Conservation (phyloP, 2,888 invertebrate genomes). For the Nowickia ferox region DNA sequence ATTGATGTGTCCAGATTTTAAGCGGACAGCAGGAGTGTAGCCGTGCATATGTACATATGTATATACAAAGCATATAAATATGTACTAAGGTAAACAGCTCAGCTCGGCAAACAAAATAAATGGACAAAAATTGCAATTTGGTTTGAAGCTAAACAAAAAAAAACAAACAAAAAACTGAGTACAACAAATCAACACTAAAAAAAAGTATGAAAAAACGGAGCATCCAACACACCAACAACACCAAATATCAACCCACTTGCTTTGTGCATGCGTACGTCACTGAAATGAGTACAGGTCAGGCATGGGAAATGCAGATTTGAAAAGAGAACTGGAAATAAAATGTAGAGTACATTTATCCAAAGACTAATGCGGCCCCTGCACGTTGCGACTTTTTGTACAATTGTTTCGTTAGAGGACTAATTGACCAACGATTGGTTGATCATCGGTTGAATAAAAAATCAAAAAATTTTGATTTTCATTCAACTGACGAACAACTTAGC, state of each 20-base stretch:
- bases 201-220: slow-evolving; percentile 25
- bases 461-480: too few species aligned
- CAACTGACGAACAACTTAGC: too few species aligned
- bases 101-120: slow-evolving; percentile 35
- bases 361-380: too few species aligned
- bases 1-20: background rate
- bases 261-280: slow-evolving; percentile 67
- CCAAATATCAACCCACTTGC: slow-evolving; percentile 65
- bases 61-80: too few species aligned
- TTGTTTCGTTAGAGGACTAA: too few species aligned
- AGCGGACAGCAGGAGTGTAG: background rate
- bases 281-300: slow-evolving; percentile 34
- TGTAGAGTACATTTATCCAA: too few species aligned
- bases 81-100: slow-evolving; percentile 22
- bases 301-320: background rate
- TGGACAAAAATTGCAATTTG: slow-evolving; percentile 64
- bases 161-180: slow-evolving; percentile 13
- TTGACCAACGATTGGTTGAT: too few species aligned
- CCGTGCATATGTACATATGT: background rate
- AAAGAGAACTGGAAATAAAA: too few species aligned
- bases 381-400: too few species aligned
- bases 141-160: slow-evolving; percentile 38
- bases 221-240: slow-evolving; percentile 37
- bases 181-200: slow-evolving; percentile 13
- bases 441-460: too few species aligned